Evolutionary conservation across 1,140 invertebrate genomes (phyloP).

Genomic region (Drosophila ohnishii): DNA sequence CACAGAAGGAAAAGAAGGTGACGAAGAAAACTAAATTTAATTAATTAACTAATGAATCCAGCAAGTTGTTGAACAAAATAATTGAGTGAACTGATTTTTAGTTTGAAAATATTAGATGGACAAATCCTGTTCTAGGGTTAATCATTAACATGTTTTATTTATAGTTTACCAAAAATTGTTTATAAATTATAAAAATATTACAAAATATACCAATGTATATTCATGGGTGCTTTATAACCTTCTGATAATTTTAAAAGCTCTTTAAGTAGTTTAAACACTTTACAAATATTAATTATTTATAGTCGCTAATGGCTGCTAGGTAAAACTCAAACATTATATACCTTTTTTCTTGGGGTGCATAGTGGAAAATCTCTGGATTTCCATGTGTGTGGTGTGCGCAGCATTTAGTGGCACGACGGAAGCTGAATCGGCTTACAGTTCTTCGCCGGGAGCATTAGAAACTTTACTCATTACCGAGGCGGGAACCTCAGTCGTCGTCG

Average conservation of each 20-base stretch:
- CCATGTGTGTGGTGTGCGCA: slow-evolving; percentile 41
- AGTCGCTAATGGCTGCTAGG: not conserved
- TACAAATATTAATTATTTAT: not conserved
- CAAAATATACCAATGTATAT: not conserved
- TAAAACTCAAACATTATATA: no score
- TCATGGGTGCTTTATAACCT: not conserved
- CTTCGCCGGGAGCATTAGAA: slow-evolving; percentile 75
- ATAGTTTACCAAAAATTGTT: not conserved
- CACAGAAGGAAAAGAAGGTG: not conserved
- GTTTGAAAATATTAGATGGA: no score
- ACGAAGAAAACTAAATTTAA: not conserved
- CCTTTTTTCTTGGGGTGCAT: slow-evolving; percentile 6
- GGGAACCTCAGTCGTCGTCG: slow-evolving; percentile 68
- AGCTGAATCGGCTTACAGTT: slow-evolving; percentile 61
- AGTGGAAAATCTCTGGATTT: slow-evolving; percentile 12
- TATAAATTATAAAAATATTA: no score
- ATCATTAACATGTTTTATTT: no score
- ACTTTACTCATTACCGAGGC: slow-evolving; percentile 77
- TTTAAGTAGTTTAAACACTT: not conserved
- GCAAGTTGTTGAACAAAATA: not conserved
- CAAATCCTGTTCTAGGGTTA: no score
- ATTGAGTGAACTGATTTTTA: not conserved
- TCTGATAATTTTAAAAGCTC: not conserved
- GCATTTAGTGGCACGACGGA: slow-evolving; percentile 56
- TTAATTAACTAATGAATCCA: no score